A percentile compares a stretch with the other conserved stretches of the same genome.
These are phyloP conservation scores for Conomelus anceps DNA, from an alignment of 2,888 invertebrate genomes.

Conservation along the genomic window DNA sequence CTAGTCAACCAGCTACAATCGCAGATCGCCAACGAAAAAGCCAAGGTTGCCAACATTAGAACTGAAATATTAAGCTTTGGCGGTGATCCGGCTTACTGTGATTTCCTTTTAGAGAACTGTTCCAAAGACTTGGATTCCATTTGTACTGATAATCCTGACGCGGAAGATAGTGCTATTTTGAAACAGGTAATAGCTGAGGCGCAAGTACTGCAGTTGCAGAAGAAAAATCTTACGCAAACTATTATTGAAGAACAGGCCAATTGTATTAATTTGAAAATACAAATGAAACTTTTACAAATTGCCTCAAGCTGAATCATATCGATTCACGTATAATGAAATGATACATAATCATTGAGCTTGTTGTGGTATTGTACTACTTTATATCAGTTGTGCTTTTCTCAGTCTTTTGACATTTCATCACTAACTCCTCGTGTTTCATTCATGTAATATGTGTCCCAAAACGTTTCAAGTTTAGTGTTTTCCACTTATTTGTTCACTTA, in stretches of 20 bases:
- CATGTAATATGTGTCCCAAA: too few species aligned
- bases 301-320: constrained; percentile 12
- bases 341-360: too few species aligned
- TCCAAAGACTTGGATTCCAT: neutral
- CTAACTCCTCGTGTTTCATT: too few species aligned
- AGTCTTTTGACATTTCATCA: too few species aligned
- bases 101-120: neutral
- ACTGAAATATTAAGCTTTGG: constrained; percentile 41
- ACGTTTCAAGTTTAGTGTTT: too few species aligned
- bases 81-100: constrained; percentile 26
- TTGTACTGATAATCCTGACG: neutral
- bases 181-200: neutral
- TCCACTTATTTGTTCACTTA: too few species aligned
- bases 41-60: constrained; percentile 60
- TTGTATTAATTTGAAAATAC: constrained; percentile 62
- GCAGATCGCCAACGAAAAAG: constrained; percentile 64
- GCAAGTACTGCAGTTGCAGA: constrained; percentile 46
- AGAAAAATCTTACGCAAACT: constrained; percentile 59
- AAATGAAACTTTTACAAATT: constrained; percentile 33
- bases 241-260: constrained; percentile 66
- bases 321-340: too few species aligned
- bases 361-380: too few species aligned
- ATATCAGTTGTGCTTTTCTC: too few species aligned
- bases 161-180: neutral
- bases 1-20: constrained; percentile 62